Percentiles rank a stretch among this genome's conserved stretches.
phyloP scores from a whole-genome alignment of 2,113 vertebrate genomes.

The Pomatorhinus ruficollis region DNA sequence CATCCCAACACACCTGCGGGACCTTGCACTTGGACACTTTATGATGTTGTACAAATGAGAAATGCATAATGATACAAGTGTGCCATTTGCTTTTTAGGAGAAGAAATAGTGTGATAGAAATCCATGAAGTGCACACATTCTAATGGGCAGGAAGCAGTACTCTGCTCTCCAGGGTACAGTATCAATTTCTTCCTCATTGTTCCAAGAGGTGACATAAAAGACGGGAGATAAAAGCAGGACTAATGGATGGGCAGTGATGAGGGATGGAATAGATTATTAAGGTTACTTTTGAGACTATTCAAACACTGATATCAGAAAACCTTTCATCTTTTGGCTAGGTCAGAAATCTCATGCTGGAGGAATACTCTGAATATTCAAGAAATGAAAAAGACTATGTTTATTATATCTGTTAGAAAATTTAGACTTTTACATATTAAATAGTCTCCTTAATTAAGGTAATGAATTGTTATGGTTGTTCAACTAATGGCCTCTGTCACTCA shows the following conservation, averaged over 20 bases:
- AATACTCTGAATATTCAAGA: not conserved
- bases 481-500: constrained; percentile 40
- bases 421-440: constrained; percentile 16
- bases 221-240: not conserved
- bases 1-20: not conserved
- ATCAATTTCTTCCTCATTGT: not conserved
- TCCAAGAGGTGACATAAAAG: not conserved
- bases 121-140: not conserved
- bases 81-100: not conserved
- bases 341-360: not conserved
- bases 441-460: constrained; percentile 43
- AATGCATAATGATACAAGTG: not conserved
- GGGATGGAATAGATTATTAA: not conserved
- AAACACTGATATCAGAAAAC: not conserved
- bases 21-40: not conserved
- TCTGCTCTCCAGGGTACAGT: not conserved
- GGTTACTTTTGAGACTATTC: not conserved
- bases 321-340: not conserved
- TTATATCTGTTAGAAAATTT: constrained; percentile 17
- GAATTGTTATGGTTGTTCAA: not conserved
- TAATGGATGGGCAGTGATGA: not conserved
- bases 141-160: not conserved
- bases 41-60: not conserved
- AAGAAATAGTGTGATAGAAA: not conserved
- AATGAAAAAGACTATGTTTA: not conserved